phyloP scores from a whole-genome alignment of 2,113 vertebrate species.

The Oryzias curvinotus region DNA sequence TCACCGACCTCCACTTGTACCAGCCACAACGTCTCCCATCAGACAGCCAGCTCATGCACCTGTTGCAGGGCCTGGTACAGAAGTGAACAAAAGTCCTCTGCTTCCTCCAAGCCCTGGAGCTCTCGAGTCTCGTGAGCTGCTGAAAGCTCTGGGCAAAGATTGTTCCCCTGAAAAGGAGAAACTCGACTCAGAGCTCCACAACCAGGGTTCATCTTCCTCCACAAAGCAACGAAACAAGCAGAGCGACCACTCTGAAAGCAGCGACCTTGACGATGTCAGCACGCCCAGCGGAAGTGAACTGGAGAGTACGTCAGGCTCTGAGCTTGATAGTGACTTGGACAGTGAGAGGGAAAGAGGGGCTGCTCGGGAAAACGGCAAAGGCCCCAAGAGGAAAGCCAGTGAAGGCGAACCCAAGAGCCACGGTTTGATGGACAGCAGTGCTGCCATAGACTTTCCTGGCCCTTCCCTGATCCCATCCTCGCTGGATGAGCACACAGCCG shows the following conservation, averaged over 20 bases:
- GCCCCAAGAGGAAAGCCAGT: conserved; percentile 87
- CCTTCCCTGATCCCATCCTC: conserved; percentile 88
- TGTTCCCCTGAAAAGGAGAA: conserved; percentile 77
- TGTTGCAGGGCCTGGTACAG: conserved; percentile 77
- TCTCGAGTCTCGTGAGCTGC: conserved; percentile 89
- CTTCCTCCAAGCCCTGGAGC: conserved; percentile 88
- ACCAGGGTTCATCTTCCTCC: conserved; percentile 82
- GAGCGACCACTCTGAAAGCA: conserved; percentile 98
- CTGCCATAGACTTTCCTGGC: conserved; percentile 87
- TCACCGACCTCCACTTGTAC: conserved; percentile 93
- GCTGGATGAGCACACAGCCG: conserved; percentile 94
- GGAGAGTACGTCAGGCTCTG: conserved; percentile 96
- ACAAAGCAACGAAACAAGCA: conserved; percentile 82
- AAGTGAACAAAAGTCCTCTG: conserved; percentile 90
- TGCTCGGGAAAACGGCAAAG: conserved; percentile 93
- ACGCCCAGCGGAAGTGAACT: conserved; percentile 98
- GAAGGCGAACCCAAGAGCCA: conserved; percentile 85
- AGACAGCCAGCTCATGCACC: conserved; percentile 82
- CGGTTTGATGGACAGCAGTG: conserved; percentile 81
- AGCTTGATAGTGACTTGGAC: conserved; percentile 97
- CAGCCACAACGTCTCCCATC: conserved; percentile 84
- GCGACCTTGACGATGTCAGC: conserved; percentile 98
- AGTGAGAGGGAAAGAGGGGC: conserved; percentile 96
- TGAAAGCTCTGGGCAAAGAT: conserved; percentile 92
- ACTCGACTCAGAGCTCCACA: conserved; percentile 78